phyloP scores from a whole-genome alignment of 2,888 invertebrate genomes.

The Lasioglossum marginatum region DNA sequence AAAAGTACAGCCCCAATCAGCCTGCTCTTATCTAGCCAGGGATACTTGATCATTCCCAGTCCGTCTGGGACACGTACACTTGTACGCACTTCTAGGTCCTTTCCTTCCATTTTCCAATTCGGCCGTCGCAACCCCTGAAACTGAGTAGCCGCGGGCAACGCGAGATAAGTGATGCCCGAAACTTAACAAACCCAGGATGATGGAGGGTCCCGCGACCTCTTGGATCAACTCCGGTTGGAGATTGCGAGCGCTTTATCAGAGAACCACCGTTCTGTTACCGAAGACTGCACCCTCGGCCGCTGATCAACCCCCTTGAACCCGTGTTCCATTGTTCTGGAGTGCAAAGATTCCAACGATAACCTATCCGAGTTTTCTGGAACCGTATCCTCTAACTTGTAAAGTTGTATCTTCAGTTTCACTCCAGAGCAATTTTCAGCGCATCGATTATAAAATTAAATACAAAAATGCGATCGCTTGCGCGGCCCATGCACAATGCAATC shows the following conservation, averaged over 20 bases:
- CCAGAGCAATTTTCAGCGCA: background rate
- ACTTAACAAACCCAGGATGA: constrained; percentile 78
- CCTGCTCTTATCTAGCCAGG: background rate
- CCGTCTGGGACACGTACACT: background rate
- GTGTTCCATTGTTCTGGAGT: background rate
- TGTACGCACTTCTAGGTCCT: background rate
- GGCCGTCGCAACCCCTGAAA: constrained; percentile 33
- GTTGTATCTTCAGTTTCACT: background rate
- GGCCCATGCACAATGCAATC: background rate
- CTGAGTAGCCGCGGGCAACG: constrained; percentile 68
- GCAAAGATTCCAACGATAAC: background rate
- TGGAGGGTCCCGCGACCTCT: constrained; percentile 60
- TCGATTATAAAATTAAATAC: background rate
- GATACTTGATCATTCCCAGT: background rate
- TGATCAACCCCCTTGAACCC: background rate
- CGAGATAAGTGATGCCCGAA: constrained; percentile 82
- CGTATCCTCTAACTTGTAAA: background rate
- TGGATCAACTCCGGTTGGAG: constrained; percentile 57
- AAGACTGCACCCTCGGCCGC: background rate
- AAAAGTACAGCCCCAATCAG: background rate
- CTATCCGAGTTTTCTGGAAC: background rate
- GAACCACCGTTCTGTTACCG: constrained; percentile 13
- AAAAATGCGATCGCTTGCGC: background rate
- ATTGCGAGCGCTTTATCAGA: constrained; percentile 47
- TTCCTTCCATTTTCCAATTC: constrained; percentile 6